Evolutionary conservation across 2,113 vertebrate genomes (phyloP).

Genomic region (Poecile atricapillus): DNA sequence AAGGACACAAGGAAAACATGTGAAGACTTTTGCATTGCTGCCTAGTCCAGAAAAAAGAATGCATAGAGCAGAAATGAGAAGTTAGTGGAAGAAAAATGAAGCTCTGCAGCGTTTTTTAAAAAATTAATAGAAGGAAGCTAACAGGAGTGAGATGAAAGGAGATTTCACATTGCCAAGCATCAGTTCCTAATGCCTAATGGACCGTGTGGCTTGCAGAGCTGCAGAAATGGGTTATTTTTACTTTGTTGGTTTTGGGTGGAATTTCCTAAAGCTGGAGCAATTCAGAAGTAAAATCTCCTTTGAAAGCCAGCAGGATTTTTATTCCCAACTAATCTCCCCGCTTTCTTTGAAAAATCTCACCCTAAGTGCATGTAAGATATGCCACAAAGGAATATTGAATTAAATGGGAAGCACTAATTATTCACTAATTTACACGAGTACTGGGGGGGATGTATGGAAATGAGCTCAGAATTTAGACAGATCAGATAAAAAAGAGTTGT

Average conservation of each 20-base stretch:
- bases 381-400: not conserved
- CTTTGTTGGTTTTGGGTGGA: not conserved
- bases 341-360: not conserved
- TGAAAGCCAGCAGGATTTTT: not conserved
- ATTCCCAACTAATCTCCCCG: not conserved
- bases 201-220: not conserved
- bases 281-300: not conserved
- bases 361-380: not conserved
- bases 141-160: not conserved
- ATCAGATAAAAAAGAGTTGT: not conserved
- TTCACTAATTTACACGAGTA: not conserved
- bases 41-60: not conserved
- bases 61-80: not conserved
- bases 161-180: not conserved
- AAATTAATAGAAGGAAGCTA: not conserved
- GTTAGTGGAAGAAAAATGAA: not conserved
- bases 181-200: not conserved
- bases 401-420: not conserved
- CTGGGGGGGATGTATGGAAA: not conserved
- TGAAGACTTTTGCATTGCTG: not conserved
- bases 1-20: not conserved
- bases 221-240: slow-evolving; percentile 4
- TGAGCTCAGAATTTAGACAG: not conserved
- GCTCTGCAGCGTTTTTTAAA: not conserved
- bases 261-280: slow-evolving; percentile 3